A percentile compares a stretch with the other conserved stretches of the same genome.
Evolutionary conservation across 2,888 invertebrate species (phyloP).

Genomic region (Boloria selene): DNA sequence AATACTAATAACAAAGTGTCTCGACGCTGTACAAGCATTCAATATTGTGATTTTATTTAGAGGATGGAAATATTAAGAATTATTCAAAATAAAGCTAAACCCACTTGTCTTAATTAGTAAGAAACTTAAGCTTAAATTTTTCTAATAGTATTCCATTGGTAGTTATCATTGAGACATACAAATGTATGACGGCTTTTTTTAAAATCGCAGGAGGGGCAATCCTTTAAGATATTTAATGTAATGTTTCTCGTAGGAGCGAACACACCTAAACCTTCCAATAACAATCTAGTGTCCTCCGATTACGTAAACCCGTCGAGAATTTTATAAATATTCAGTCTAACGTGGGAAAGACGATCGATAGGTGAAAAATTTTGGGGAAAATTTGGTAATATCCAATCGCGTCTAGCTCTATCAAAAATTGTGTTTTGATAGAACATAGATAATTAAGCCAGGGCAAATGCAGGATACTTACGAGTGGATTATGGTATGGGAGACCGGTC

Average conservation of each 20-base stretch:
- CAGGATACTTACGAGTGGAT: slow-evolving; percentile 44
- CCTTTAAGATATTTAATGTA: slow-evolving; percentile 52
- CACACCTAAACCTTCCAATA: slow-evolving; percentile 57
- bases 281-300: slow-evolving; percentile 64
- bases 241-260: slow-evolving; percentile 48
- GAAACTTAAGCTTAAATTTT: slow-evolving; percentile 2
- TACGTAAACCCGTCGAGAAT: slow-evolving; percentile 70
- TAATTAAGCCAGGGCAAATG: not conserved
- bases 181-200: slow-evolving; percentile 7
- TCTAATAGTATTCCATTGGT: slow-evolving; percentile 14
- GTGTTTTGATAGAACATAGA: no score
- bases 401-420: no score
- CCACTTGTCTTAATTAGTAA: slow-evolving; percentile 8
- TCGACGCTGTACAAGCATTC: not conserved
- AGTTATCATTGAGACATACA: slow-evolving; percentile 6
- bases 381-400: not conserved
- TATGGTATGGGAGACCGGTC: slow-evolving; percentile 56
- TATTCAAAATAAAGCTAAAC: slow-evolving; percentile 18
- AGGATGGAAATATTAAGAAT: slow-evolving; percentile 10
- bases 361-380: slow-evolving; percentile 54
- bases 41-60: slow-evolving; percentile 5
- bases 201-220: slow-evolving; percentile 16
- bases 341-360: slow-evolving; percentile 60
- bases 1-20: not conserved
- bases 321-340: slow-evolving; percentile 63